Conservation (phyloP, 2,797 vertebrate genomes). For the Botia almorhae region DNA sequence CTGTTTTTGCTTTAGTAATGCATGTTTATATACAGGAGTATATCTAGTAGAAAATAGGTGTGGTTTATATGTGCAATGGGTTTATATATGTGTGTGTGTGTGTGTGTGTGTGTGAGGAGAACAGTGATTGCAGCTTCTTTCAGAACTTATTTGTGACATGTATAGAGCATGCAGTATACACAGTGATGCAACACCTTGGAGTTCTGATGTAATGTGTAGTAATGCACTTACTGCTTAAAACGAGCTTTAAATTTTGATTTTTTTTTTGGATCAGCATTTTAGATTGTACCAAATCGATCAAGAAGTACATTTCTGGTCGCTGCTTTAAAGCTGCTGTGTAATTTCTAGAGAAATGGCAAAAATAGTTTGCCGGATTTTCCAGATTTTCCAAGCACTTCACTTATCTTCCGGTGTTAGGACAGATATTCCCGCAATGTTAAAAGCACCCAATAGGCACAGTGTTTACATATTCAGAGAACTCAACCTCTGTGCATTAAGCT, state of each 20-base stretch:
- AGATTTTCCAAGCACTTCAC: neutral
- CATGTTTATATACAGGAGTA: too few relatives aligned
- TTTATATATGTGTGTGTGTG: too few relatives aligned
- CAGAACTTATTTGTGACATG: neutral
- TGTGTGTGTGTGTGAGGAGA: too few relatives aligned
- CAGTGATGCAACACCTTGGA: neutral
- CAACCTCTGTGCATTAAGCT: neutral
- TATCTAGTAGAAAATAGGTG: neutral
- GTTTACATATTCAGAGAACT: neutral
- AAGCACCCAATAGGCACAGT: neutral
- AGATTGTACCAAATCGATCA: neutral
- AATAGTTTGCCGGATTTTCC: too few relatives aligned
- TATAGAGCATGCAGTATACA: slow-evolving; percentile 3
- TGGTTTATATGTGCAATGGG: neutral
- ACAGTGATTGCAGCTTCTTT: neutral
- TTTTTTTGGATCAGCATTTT: neutral
- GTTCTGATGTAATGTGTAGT: slow-evolving; percentile 26
- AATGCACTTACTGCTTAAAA: neutral
- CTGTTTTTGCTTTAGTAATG: neutral
- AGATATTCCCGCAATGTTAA: neutral
- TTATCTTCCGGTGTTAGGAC: neutral
- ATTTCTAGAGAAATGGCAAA: neutral
- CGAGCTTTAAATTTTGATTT: neutral
- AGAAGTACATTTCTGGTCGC: neutral
- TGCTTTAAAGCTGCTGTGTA: neutral